Conservation (phyloP, 2,113 vertebrate genomes). For the Phalacrocorax pelagicus region DNA sequence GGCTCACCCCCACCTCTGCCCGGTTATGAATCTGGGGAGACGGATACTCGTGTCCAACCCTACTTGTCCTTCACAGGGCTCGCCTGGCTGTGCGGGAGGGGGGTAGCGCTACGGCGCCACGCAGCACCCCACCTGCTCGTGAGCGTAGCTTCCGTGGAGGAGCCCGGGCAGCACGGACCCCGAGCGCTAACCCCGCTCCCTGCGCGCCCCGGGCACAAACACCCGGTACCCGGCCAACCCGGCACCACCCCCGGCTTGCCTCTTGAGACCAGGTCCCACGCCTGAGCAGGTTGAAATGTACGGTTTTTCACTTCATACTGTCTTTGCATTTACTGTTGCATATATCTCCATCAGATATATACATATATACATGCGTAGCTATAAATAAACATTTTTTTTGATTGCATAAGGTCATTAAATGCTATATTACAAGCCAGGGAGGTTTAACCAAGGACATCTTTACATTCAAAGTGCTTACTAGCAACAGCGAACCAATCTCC, state of each 20-base stretch:
- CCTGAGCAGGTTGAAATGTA: rapidly evolving
- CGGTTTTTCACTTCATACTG: rapidly evolving
- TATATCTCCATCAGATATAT: background rate
- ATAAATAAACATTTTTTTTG: background rate
- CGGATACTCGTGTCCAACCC: background rate
- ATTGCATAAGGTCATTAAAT: background rate
- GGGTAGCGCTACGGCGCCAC: background rate
- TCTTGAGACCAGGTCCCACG: background rate
- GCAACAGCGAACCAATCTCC: background rate
- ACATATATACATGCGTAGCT: rapidly evolving
- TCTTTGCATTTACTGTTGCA: background rate
- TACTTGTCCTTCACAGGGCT: background rate
- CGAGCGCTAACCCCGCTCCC: background rate
- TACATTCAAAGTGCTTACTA: background rate
- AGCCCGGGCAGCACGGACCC: background rate
- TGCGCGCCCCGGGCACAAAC: no score
- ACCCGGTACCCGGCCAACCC: rapidly evolving
- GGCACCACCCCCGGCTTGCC: rapidly evolving
- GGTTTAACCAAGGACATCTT: background rate
- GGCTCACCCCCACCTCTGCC: background rate
- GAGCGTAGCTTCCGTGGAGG: background rate
- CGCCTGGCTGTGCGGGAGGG: background rate
- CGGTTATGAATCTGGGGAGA: background rate
- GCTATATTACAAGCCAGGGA: background rate
- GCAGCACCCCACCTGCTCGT: background rate